Base-by-base conservation (phyloP, 2,888 invertebrate genomes). In the Oscheius sp. region DNA sequence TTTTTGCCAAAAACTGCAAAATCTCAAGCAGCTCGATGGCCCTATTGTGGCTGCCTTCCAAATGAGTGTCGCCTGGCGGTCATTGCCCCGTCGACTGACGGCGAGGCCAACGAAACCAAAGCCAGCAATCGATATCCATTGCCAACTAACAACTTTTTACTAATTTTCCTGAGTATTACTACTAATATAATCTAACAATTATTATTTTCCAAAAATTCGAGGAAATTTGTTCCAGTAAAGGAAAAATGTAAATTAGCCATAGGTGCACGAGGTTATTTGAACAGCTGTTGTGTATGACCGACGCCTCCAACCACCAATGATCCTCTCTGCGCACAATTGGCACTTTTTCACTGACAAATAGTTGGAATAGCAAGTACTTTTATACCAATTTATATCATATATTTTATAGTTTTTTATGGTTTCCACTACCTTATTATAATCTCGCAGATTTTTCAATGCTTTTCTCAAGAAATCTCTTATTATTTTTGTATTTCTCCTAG, bases 51-150 rank as follows among this genome's bases (percentile, higher is more conserved):
- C 66, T 29, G 66, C 66, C 52, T 46, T 66, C 66, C 66, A 66
- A 66, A 66, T 66, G 66, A 66, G 66, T 66, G 61, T 61, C 61
- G 61, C 49, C 63, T 63, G 63, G 63, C 66, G 66, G 66, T 66
- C 66, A 66, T 66, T 52, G 66, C 66, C 66, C 46, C 63, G 63
- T 43, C 63, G 29, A 18, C 63, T 25, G 46, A 21, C 63, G 58
- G 7, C 35, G 58, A 35, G 21, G 21, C n/a, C 61, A 6, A 61
- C 66, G 61, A 66, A 46, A 66, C 66, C 66, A 52, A 49, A 66
- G 66, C 46, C 49, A 66, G 49, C 29, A 49, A 66, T 66, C 66
- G 66, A 66, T 66, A 66, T 66, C 66, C 61, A n/a, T 61, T 61
- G 41, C 58, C 58, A 58, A n/a, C 61, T 43, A 43, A 13, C 61